Base-by-base conservation (phyloP, 2,113 vertebrate species). In the Gymnorhina tibicen region DNA sequence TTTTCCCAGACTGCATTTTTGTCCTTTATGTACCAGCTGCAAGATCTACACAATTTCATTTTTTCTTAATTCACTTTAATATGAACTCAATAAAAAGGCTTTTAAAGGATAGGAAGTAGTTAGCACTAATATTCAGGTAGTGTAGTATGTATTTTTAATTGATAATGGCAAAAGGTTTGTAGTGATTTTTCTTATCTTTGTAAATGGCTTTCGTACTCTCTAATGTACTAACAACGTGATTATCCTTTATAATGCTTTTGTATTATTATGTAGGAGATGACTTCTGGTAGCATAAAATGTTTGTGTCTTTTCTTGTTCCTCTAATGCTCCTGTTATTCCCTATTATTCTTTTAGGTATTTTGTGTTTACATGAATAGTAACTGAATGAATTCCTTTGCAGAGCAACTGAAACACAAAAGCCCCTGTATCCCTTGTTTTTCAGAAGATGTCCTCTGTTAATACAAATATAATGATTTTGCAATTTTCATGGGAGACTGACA, bases 31-130 rank as follows among this genome's bases (percentile, higher is more conserved):
- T 60, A 55, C 53, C 37, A 68, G 35, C 44, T 93, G 44, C 56
- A 91, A 85, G 62, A 82, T 22, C 41, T 89, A 72, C 12, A 35
- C 15, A 67, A 42, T 73, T 89, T 74, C 16, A 46, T 78, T 70
- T 95, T 90, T 94, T 63, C 52, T 70, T 88, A 80, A 75, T 91
- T 84, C 49, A 44, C 24, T 70, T 91, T 89, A 80, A 46, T 89
- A 30, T n/a, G 49, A 91, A 56, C 16, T 28, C 82, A 70, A 72
- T 84, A 85, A 93, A 41, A 33, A 72, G 74, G 30, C 32, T 81
- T 88, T 81, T 91, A 78, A 87, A 70, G 21, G 23, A 53, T 52
- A 7, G 69, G 67, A 68, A 63, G 10, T 55, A 78, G 23, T 22
- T 84, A 81, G 56, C 30, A 55, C 35, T 55, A 53, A 53, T 90